These are phyloP conservation scores for Amphiprion ocellaris DNA, from an alignment of 2,113 vertebrate species.

Conservation along the genomic window DNA sequence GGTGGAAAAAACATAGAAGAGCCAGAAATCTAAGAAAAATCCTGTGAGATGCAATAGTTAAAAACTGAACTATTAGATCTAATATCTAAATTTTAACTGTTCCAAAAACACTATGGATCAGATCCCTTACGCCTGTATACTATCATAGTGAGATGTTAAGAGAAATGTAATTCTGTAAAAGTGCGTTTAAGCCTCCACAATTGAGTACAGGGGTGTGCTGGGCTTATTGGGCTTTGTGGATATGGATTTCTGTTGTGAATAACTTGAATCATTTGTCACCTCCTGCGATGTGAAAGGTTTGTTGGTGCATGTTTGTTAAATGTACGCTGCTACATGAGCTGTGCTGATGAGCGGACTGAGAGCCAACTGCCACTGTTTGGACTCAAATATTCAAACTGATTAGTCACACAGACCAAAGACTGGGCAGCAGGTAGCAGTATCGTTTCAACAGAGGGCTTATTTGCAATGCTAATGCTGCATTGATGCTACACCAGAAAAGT, in stretches of 20 bases:
- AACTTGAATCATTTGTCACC: slow-evolving; percentile 1
- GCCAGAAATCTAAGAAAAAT: background rate
- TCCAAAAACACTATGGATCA: too few species aligned
- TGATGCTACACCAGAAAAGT: background rate
- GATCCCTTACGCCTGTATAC: too few species aligned
- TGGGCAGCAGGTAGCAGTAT: background rate
- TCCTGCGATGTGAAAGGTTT: background rate
- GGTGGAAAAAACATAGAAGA: background rate
- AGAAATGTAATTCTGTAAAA: background rate
- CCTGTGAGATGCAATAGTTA: background rate
- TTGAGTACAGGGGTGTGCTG: background rate
- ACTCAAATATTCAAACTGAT: slow-evolving; percentile 14
- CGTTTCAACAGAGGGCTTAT: background rate
- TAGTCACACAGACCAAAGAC: background rate
- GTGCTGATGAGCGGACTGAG: background rate
- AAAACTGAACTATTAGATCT: background rate
- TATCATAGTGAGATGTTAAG: background rate
- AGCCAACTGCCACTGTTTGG: background rate
- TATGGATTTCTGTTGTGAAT: background rate
- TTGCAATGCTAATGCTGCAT: background rate
- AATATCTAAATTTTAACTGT: background rate
- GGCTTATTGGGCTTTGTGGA: background rate
- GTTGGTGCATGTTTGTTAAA: slow-evolving; percentile 1
- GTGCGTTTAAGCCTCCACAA: background rate
- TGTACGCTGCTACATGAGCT: background rate